Conservation (phyloP, 2,797 vertebrate genomes). For the Pseudochirops corinnae region DNA sequence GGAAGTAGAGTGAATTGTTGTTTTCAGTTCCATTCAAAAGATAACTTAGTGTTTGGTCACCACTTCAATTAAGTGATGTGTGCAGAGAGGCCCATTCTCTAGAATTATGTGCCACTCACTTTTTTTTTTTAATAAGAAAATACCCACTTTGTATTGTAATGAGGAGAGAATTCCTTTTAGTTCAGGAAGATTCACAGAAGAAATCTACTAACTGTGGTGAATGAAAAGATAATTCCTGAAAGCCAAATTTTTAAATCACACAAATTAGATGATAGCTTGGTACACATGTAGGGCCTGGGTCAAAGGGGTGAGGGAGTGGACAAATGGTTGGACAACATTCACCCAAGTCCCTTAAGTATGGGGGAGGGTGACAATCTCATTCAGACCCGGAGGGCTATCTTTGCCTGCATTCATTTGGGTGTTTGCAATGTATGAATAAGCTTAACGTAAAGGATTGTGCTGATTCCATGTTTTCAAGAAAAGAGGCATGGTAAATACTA, state of each 20-base stretch:
- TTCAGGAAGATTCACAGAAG: background rate
- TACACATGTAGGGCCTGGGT: background rate
- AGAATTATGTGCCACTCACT: background rate
- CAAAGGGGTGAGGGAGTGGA: background rate
- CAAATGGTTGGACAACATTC: background rate
- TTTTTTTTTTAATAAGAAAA: constrained; percentile 8
- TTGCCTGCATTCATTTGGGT: background rate
- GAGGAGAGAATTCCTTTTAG: background rate
- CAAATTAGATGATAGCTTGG: constrained; percentile 10
- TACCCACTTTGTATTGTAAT: background rate
- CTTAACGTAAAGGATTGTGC: constrained; percentile 31
- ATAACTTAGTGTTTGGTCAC: background rate
- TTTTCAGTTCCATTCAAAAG: constrained; percentile 46
- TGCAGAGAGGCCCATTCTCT: background rate
- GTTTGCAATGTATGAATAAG: background rate
- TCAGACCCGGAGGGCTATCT: constrained; percentile 20
- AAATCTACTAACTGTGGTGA: background rate
- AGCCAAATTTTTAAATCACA: background rate
- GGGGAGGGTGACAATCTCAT: constrained; percentile 12
- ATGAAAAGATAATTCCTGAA: background rate
- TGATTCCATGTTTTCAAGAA: constrained; percentile 15
- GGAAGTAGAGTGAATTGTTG: background rate
- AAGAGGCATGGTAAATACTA: constrained; percentile 16
- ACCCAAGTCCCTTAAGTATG: background rate
- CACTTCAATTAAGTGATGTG: background rate